Conservation (phyloP, 2,797 vertebrate genomes). For the Chelonia mydas region DNA sequence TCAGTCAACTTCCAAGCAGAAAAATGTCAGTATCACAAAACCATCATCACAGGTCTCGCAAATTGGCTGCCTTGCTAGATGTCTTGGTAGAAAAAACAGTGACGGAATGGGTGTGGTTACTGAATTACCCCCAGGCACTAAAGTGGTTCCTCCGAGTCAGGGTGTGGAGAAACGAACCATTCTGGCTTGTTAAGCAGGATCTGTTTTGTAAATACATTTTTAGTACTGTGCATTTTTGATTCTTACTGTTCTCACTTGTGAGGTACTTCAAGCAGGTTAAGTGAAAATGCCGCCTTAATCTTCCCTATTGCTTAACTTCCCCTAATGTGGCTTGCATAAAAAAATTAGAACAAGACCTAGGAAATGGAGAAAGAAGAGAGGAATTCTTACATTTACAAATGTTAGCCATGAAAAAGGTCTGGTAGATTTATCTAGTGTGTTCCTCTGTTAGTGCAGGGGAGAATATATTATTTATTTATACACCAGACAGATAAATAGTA, state of each 20-base stretch:
- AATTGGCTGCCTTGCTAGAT: background rate
- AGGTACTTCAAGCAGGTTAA: background rate
- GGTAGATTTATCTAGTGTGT: background rate
- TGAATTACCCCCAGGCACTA: background rate
- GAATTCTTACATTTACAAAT: background rate
- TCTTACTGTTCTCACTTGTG: background rate
- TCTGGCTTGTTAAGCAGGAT: background rate
- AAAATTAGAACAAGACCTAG: background rate
- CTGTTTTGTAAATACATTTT: background rate
- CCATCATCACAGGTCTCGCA: background rate
- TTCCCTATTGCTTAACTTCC: background rate
- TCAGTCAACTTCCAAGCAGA: constrained; percentile 10
- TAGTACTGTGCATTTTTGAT: background rate
- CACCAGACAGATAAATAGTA: background rate
- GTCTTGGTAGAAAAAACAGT: background rate
- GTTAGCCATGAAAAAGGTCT: background rate
- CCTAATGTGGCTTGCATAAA: background rate
- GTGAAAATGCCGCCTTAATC: background rate
- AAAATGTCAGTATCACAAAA: constrained; percentile 18
- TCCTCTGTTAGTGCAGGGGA: background rate
- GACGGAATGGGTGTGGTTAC: background rate
- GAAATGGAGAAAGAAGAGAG: background rate
- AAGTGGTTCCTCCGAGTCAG: background rate
- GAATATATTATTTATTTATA: background rate
- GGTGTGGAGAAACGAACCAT: background rate